Evolutionary conservation across 2,888 invertebrate species (phyloP), one percentile per base, ranked within the genome.

Genomic region (Tipula confusa): DNA sequence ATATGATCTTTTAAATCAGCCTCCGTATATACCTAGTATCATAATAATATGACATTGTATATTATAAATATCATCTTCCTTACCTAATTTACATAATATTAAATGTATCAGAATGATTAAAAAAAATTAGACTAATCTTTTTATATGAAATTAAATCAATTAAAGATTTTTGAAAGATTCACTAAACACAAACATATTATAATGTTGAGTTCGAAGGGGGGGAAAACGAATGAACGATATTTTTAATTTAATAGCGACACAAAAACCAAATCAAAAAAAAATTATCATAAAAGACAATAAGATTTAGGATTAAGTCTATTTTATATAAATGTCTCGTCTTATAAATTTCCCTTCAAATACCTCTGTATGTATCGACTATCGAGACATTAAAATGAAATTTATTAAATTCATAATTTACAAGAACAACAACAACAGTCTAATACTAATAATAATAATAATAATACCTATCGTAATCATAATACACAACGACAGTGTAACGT

Each of bases 91-190:
- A 64, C 64, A 64, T 64, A 64, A 43, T 43, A 18, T 43, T 11
- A 43, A 64, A 64, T 64, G 24, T 24, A 24, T 24, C 24, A 9
- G 64, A 64, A 24, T 24, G 24, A 64, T 64, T n/a, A n/a, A n/a
- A n/a, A 64, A 64, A 64, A 64, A 64, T 64, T 64, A 64, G 64
- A 64, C 64, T 64, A 64, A 64, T 64, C 64, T 64, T 9, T 64
- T 64, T 18, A 64, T 24, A 64, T 64, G 64, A 64, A 24, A 64
- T 24, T 24, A 64, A 64, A 64, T 64, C 64, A 64, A 64, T 64
- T 64, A 64, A 24, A 64, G 2, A 13, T 38, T 31, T 3, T 31
- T 31, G 31, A 31, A 31, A n/a, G 36, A 36, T 5, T 64, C 24
- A 24, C 2, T 24, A 24, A n/a, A 43, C 15, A 38, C 11, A 6